Evolutionary conservation across 2,797 vertebrate species (phyloP).

Genomic region (Cyprinella venusta): DNA sequence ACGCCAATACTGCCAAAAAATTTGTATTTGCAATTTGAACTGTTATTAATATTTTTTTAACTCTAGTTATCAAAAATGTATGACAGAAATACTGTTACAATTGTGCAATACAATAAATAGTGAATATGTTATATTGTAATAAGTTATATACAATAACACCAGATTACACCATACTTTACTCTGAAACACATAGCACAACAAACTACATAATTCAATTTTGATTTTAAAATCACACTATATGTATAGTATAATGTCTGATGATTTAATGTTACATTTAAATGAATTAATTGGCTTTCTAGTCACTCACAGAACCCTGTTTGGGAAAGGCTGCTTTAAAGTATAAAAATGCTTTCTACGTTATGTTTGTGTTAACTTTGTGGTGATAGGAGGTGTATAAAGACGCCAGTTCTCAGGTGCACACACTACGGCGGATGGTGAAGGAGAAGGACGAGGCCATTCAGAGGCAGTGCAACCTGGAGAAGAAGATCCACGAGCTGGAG

Average conservation of each 20-base stretch:
- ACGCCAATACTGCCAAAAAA: background rate
- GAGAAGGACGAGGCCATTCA: slow-evolving; percentile 95
- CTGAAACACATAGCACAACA: background rate
- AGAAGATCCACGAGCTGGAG: slow-evolving; percentile 81
- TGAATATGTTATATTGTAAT: background rate
- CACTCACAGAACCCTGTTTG: background rate
- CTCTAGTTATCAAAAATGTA: background rate
- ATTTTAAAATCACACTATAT: background rate
- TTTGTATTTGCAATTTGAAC: background rate
- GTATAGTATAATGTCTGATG: background rate
- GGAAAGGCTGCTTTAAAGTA: background rate
- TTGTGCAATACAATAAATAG: background rate
- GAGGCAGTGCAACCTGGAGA: slow-evolving; percentile 83
- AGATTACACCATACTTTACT: background rate
- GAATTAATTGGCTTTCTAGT: background rate
- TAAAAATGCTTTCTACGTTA: background rate
- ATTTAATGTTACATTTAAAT: background rate
- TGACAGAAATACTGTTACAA: background rate
- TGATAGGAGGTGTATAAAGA: slow-evolving; percentile 91
- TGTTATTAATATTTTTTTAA: background rate
- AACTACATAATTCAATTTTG: background rate
- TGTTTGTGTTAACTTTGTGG: background rate
- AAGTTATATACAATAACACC: too few relatives aligned
- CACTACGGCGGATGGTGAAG: slow-evolving; percentile 87
- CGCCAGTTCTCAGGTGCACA: slow-evolving; percentile 87